These are phyloP conservation scores for Meriones psammophilus DNA, from an alignment of 2,797 vertebrate genomes.

Conservation along the genomic window DNA sequence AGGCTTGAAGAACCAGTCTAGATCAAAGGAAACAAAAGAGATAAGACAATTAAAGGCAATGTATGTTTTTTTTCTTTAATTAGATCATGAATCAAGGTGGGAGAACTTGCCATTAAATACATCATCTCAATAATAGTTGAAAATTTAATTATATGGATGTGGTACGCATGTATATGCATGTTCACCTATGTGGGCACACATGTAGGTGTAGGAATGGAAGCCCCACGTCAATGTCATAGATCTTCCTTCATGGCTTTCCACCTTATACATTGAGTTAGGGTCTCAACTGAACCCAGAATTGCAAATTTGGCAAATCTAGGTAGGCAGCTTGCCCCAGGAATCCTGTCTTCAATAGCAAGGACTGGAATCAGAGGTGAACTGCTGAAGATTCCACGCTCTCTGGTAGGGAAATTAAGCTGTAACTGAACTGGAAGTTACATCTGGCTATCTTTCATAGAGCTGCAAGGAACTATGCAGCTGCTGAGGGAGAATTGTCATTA, in stretches of 20 bases:
- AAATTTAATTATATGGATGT: background rate
- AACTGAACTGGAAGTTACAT: background rate
- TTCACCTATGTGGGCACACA: background rate
- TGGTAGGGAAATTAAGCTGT: background rate
- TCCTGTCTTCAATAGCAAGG: background rate
- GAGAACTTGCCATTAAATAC: background rate
- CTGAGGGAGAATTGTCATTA: background rate
- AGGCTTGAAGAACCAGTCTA: background rate
- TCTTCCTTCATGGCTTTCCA: background rate
- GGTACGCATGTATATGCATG: background rate
- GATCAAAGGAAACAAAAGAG: background rate
- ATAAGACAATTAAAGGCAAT: background rate
- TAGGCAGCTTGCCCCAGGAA: background rate
- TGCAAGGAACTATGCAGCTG: background rate
- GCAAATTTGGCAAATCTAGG: background rate
- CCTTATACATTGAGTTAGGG: background rate
- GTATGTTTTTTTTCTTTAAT: background rate
- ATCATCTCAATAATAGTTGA: background rate
- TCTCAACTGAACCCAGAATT: background rate
- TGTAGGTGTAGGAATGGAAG: too few relatives aligned
- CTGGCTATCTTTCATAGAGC: background rate
- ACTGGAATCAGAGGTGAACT: background rate
- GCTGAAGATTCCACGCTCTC: background rate
- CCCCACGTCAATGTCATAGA: background rate
- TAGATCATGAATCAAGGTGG: background rate